Evolutionary conservation across 1,140 invertebrate genomes (phyloP), one percentile per base, ranked within the genome.

Genomic region (Anoplophora glabripennis): DNA sequence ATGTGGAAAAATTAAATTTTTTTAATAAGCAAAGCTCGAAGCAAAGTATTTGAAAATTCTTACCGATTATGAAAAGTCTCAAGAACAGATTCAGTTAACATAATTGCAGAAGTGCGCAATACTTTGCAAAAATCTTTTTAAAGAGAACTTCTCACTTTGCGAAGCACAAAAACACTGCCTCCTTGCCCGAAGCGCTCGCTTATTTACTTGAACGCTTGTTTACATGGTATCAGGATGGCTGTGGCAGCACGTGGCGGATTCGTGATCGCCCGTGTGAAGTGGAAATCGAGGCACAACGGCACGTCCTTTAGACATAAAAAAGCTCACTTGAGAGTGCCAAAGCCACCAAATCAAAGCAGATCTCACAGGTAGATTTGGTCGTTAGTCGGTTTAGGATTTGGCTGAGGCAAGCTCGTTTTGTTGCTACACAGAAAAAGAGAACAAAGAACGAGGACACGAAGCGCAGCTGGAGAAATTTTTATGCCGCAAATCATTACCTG

Each of bases 141-240:
- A 46, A 17, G 44, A 15, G 44, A 46, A 46, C 28, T 21, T 21
- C 44, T 46, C 44, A 28, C 44, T n/a, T 21, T 21, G 44, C 17
- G 17, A 21, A 46, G 17, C 44, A 46, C 44, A 21, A 46, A 46
- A 46, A 46, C 28, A 46, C 44, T 46, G 28, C 17, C 44, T 11
- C 11, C n/a, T 15, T 11, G 44, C 12, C 11, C 11, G 17, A 18
- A 18, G 44, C 17, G 12, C 44, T 21, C 44, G 12, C 44, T 18
- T 46, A 46, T 46, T 46, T 46, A 46, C 44, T 18, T 7, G 44
- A 18, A 21, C 12, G 44, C 44, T 46, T 46, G 44, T 46, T 46
- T 46, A 46, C 44, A 46, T n/a, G 18, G 28, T 28, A 28, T 28
- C 21, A 28, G 21, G 17, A 46, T 46, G 44, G 12, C 15, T 17